A percentile compares a stretch with the other conserved stretches of the same genome.
These are phyloP conservation scores for Pyrrhia umbra DNA, from an alignment of 2,888 invertebrate genomes.

Conservation along the genomic window DNA sequence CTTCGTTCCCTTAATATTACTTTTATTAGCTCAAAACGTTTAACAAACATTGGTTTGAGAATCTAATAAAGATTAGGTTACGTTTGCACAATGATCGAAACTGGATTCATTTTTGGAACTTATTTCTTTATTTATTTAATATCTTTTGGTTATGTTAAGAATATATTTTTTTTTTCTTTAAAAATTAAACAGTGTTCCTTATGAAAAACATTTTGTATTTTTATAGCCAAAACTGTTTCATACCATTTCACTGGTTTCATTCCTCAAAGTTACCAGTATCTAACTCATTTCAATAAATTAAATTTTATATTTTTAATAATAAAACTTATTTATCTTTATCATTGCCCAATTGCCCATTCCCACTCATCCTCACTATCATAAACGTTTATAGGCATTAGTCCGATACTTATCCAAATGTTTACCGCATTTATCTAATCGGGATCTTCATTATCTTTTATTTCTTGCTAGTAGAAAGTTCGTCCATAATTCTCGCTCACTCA, in stretches of 20 bases:
- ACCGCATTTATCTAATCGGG: constrained; percentile 83
- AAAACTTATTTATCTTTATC: constrained; percentile 1
- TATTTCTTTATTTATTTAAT: constrained; percentile 28
- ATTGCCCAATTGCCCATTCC: constrained; percentile 5
- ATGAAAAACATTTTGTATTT: neutral
- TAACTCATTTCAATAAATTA: neutral
- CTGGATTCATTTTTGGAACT: constrained; percentile 37
- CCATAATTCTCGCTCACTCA: constrained; percentile 87
- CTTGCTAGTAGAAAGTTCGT: constrained; percentile 82
- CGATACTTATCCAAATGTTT: constrained; percentile 72
- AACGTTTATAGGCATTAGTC: constrained; percentile 45
- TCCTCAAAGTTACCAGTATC: neutral
- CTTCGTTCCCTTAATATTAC: constrained; percentile 85
- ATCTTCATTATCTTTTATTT: constrained; percentile 87
- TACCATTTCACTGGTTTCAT: too few species aligned
- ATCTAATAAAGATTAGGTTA: constrained; percentile 84
- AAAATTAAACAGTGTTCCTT: neutral
- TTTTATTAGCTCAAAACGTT: constrained; percentile 89
- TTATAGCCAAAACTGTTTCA: neutral
- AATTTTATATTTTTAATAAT: neutral
- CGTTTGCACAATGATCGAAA: constrained; percentile 73
- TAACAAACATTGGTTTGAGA: constrained; percentile 87
- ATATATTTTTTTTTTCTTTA: constrained; percentile 12
- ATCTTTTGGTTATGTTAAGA: constrained; percentile 24
- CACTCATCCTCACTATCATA: constrained; percentile 28